phyloP scores from a whole-genome alignment of 2,888 invertebrate genomes.

The Rhagonycha lutea region DNA sequence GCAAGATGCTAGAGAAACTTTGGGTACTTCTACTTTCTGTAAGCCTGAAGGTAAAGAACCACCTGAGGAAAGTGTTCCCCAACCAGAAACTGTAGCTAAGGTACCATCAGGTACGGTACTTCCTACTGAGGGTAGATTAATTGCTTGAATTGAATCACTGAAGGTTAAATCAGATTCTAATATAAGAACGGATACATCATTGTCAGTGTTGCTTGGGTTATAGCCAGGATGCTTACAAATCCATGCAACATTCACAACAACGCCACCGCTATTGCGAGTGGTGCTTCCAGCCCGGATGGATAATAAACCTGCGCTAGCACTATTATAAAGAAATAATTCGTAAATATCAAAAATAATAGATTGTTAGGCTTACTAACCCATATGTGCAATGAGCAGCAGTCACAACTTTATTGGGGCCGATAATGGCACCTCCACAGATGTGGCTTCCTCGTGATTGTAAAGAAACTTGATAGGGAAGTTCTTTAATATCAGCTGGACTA shows the following conservation, averaged over 20 bases:
- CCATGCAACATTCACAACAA: background rate
- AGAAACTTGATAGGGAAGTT: constrained; percentile 41
- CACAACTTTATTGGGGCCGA: constrained; percentile 32
- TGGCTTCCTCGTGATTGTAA: constrained; percentile 33
- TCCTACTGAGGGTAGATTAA: background rate
- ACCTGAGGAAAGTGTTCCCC: background rate
- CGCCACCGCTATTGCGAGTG: background rate
- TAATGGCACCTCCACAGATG: constrained; percentile 42
- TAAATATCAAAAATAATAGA: background rate
- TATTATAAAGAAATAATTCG: background rate
- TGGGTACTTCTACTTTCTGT: background rate
- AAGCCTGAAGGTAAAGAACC: background rate
- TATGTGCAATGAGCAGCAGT: constrained; percentile 44
- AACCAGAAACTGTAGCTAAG: background rate
- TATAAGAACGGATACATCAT: constrained; percentile 3
- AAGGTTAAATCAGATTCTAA: background rate
- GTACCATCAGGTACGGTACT: background rate
- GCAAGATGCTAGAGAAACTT: background rate
- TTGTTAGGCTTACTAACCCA: constrained; percentile 15
- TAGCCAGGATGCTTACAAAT: background rate
- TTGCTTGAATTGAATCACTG: background rate
- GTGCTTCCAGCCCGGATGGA: background rate
- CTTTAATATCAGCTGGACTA: constrained; percentile 32
- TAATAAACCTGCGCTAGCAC: background rate
- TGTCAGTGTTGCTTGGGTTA: background rate